Percentiles rank a stretch among this genome's conserved stretches.
These are phyloP conservation scores for Drosophila flavopinicola DNA, from an alignment of 2,888 invertebrate species.

Conservation along the genomic window DNA sequence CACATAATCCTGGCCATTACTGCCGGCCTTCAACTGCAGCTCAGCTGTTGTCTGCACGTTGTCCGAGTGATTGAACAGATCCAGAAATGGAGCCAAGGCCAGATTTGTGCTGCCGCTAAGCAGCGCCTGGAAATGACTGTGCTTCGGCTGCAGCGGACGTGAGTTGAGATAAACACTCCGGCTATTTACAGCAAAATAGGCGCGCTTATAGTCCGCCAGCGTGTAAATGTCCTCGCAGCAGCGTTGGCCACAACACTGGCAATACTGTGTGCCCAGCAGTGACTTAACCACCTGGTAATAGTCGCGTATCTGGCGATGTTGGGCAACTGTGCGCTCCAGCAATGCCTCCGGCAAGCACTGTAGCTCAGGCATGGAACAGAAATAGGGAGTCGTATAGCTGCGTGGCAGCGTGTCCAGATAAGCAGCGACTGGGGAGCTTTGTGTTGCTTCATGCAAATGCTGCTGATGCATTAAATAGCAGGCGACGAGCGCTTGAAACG, in stretches of 20 bases:
- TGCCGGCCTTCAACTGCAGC: constrained; percentile 49
- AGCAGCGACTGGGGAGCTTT: constrained; percentile 86
- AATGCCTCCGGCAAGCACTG: constrained; percentile 86
- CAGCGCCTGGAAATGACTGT: constrained; percentile 78
- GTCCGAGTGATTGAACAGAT: constrained; percentile 94
- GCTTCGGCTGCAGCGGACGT: constrained; percentile 84
- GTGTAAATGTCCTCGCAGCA: constrained; percentile 85
- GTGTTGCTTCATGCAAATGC: constrained; percentile 84
- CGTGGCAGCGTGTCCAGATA: constrained; percentile 90
- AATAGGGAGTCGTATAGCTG: constrained; percentile 88
- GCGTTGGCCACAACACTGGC: constrained; percentile 84
- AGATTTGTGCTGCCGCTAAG: constrained; percentile 87
- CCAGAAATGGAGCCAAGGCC: constrained; percentile 94
- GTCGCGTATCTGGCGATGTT: constrained; percentile 85
- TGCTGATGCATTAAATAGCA: constrained; percentile 90
- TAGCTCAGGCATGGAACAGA: constrained; percentile 86
- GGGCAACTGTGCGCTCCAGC: constrained; percentile 85
- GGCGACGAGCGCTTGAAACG: constrained; percentile 90
- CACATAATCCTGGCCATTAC: constrained; percentile 57
- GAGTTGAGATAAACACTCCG: constrained; percentile 91
- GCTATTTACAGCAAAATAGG: constrained; percentile 93
- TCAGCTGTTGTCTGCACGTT: constrained; percentile 86
- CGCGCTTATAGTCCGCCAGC: constrained; percentile 89
- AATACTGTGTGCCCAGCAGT: constrained; percentile 44
- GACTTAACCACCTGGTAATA: constrained; percentile 62